Percentiles rank a stretch among this genome's conserved stretches.
Evolutionary conservation across 2,888 invertebrate species (phyloP).

Genomic region (Tachina lurida): DNA sequence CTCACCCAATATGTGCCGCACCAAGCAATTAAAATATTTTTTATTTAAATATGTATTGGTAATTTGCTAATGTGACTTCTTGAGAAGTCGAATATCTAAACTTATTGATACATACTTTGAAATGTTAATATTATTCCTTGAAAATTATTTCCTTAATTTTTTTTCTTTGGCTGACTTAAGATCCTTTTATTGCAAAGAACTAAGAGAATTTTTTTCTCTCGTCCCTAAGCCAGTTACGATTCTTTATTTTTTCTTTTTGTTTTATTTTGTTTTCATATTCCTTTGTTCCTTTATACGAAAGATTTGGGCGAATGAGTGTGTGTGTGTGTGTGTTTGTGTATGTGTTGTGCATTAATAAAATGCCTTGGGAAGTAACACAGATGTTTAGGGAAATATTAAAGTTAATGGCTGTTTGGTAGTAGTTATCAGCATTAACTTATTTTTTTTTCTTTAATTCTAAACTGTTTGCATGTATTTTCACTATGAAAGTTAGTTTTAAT

Average conservation of each 20-base stretch:
- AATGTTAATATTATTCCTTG: too few relatives aligned
- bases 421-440: slow-evolving; percentile 59
- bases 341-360: slow-evolving; percentile 23
- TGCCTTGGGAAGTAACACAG: slow-evolving; percentile 69
- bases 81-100: too few relatives aligned
- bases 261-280: neutral
- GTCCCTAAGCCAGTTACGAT: neutral
- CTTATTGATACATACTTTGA: too few relatives aligned
- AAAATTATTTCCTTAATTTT: too few relatives aligned
- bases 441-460: slow-evolving; percentile 27
- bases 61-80: too few relatives aligned
- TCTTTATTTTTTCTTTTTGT: slow-evolving; percentile 1
- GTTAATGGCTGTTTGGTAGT: slow-evolving; percentile 68
- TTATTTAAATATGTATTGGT: too few relatives aligned
- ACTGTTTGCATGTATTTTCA: slow-evolving; percentile 37
- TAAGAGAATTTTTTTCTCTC: neutral
- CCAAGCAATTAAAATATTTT: too few relatives aligned
- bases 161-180: too few relatives aligned
- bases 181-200: too few relatives aligned
- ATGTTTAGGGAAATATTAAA: slow-evolving; percentile 71
- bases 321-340: neutral
- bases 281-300: neutral
- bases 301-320: neutral
- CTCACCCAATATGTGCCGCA: too few relatives aligned
- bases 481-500: neutral